Evolutionary conservation across 2,888 invertebrate genomes (phyloP).

Genomic region (Branchipolynoe longqiensis): DNA sequence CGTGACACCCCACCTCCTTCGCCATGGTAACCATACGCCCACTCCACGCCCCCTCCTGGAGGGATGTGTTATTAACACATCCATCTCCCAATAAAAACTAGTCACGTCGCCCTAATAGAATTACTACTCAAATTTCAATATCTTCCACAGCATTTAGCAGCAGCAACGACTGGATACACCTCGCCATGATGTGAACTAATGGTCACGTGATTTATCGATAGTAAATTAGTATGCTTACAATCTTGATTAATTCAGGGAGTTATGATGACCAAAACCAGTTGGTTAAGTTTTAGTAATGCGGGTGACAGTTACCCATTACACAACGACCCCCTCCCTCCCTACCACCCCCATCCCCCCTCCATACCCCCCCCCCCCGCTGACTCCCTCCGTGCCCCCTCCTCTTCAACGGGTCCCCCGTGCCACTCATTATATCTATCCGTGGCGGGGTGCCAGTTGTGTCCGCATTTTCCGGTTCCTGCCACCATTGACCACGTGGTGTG

Average conservation of each 20-base stretch:
- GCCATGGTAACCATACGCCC: constrained; percentile 9
- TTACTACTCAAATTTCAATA: too few species aligned
- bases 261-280: too few species aligned
- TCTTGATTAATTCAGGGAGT: too few species aligned
- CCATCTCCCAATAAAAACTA: too few species aligned
- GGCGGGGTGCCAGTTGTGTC: neutral
- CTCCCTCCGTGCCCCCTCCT: neutral
- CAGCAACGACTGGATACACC: too few species aligned
- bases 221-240: too few species aligned
- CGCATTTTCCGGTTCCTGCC: constrained; percentile 9
- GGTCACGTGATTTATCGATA: too few species aligned
- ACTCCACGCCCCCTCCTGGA: neutral
- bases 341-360: neutral
- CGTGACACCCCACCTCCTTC: constrained; percentile 14
- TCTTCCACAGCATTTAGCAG: too few species aligned
- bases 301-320: neutral
- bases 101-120: too few species aligned
- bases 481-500: constrained; percentile 9
- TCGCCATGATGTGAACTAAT: too few species aligned
- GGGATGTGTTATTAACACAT: too few species aligned
- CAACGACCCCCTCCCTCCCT: neutral
- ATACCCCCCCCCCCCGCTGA: neutral
- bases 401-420: neutral
- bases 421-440: neutral
- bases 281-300: neutral